These are phyloP conservation scores for Diceros bicornis DNA, from an alignment of 2,797 vertebrate genomes.

Conservation along the genomic window DNA sequence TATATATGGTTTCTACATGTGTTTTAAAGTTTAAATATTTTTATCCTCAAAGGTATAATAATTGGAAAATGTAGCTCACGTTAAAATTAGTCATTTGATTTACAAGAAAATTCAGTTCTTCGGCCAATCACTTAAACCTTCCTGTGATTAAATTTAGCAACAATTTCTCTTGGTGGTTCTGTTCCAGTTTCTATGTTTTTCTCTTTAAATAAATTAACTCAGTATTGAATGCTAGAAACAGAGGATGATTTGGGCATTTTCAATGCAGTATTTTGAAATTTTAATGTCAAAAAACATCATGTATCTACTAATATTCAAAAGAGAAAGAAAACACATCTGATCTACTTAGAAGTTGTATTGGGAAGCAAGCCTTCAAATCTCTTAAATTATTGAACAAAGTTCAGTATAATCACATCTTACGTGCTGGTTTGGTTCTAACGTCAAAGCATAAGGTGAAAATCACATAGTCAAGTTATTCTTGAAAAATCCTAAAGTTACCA, in stretches of 20 bases:
- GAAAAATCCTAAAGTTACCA: background rate
- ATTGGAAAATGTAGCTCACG: conserved; percentile 61
- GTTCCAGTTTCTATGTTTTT: background rate
- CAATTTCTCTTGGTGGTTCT: conserved; percentile 53
- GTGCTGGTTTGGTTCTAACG: background rate
- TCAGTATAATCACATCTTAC: background rate
- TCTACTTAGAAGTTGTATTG: conserved; percentile 5
- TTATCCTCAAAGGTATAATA: conserved; percentile 9
- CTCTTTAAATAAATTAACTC: background rate
- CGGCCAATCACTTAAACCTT: conserved; percentile 43
- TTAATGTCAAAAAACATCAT: conserved; percentile 53
- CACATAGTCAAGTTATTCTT: background rate
- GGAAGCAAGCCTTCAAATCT: conserved; percentile 30
- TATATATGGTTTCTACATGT: background rate
- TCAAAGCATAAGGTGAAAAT: background rate
- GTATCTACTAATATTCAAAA: background rate
- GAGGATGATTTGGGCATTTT: background rate
- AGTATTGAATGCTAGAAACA: background rate
- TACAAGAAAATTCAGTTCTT: conserved; percentile 14
- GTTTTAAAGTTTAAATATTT: conserved; percentile 58
- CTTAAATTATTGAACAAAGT: conserved; percentile 46
- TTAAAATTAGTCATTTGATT: conserved; percentile 62
- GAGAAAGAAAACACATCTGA: conserved; percentile 43
- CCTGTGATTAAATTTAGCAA: conserved; percentile 51
- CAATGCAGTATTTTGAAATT: conserved; percentile 46